Evolutionary conservation across 2,797 vertebrate species (phyloP), one percentile per base, ranked within the genome.

Genomic region (Cossypha niveicapilla): DNA sequence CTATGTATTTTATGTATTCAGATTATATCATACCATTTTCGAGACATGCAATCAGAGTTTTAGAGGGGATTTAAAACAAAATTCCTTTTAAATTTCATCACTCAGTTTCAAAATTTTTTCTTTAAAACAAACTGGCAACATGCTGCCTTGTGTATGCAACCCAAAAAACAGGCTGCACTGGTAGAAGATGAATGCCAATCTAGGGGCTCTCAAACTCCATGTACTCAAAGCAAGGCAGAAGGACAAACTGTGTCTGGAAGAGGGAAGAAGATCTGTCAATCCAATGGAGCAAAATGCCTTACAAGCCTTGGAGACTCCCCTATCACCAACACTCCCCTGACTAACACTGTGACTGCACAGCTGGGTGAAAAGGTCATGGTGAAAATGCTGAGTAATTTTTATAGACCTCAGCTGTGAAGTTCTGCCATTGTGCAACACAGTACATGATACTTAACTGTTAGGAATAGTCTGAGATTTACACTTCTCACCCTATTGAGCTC

Each of bases 381-480:
- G 27, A 62, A 86, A 78, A 79, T 67, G 41, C 7, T n/a, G 60
- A 58, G 27, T 76, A 58, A 74, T 85, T 80, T 85, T 88, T n/a
- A 44, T 60, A 66, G 39, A 45, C 15, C 9, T 62, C 37, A 80
- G 27, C 16, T 77, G 24, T 44, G 54, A 77, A 80, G 28, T 39
- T 84, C 30, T 30, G 42, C 78, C 86, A 67, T 21, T 76, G 44
- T 48, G 73, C 68, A 88, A 70, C 30, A 30, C 2, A 61, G 11
- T 77, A 41, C 14, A 7, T n/a, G 5, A 48, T 72, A 47, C 30
- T 86, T 66, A 74, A 62, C 41, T 18, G 12, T 35, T 18, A 60
- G 56, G 22, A 79, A 54, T 8, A n/a, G 50, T 25, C 18, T 62
- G 63, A 84, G 30, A 11, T 81, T 94, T 88, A 71, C 32, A 25